A percentile compares a stretch with the other conserved stretches of the same genome.
Evolutionary conservation across 1,140 invertebrate species (phyloP).

Genomic region (Cylas formicarius): DNA sequence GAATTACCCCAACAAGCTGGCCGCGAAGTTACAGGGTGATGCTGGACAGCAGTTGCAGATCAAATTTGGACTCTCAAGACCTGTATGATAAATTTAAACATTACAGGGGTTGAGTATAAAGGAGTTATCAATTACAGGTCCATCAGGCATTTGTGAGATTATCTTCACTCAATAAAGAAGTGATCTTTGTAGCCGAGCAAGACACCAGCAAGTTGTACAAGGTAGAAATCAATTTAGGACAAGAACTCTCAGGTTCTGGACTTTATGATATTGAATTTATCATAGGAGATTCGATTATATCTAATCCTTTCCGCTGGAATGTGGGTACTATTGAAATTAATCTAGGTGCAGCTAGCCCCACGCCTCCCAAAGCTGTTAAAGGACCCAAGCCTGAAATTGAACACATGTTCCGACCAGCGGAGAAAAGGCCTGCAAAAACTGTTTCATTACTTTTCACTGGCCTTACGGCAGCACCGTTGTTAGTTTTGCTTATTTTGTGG

Average conservation of each 20-base stretch:
- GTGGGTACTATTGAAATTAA: conserved; percentile 66
- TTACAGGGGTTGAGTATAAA: neutral
- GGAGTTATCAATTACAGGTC: conserved; percentile 37
- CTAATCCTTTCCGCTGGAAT: conserved; percentile 83
- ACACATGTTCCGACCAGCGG: conserved; percentile 89
- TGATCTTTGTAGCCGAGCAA: conserved; percentile 89
- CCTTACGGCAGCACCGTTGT: conserved; percentile 71
- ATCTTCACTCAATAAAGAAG: conserved; percentile 64
- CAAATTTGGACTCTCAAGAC: conserved; percentile 71
- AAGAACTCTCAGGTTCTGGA: conserved; percentile 75
- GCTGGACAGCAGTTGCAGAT: conserved; percentile 82
- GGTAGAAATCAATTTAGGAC: conserved; percentile 72
- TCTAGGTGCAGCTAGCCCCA: conserved; percentile 32
- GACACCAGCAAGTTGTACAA: conserved; percentile 78
- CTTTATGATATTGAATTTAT: conserved; percentile 78
- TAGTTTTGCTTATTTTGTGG: conserved; percentile 84
- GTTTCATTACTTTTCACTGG: conserved; percentile 88
- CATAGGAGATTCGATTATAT: conserved; percentile 82
- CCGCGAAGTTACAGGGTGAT: conserved; percentile 68
- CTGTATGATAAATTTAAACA: conserved; percentile 36
- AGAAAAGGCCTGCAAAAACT: conserved; percentile 76
- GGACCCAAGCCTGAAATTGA: conserved; percentile 76
- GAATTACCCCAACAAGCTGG: conserved; percentile 62
- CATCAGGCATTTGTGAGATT: conserved; percentile 92
- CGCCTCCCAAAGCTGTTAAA: conserved; percentile 38